Evolutionary conservation across 2,888 invertebrate species (phyloP).

Genomic region (Phyto melanocephala): DNA sequence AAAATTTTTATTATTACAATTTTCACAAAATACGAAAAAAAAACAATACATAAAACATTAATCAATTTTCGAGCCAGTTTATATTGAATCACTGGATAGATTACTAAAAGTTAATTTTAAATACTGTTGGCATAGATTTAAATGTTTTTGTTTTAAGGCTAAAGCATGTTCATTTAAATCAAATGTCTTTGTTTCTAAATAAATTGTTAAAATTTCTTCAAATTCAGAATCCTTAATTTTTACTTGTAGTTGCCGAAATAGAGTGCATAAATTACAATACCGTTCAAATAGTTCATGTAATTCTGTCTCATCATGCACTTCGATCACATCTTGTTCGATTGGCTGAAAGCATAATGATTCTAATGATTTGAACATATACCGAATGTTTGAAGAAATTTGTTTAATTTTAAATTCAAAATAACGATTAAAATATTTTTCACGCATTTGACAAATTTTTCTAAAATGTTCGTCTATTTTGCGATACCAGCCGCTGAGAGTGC

Average conservation of each 20-base stretch:
- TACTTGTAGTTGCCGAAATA: conserved; percentile 4
- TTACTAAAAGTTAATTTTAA: conserved; percentile 13
- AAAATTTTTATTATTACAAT: no score
- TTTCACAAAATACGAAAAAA: not conserved
- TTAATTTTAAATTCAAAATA: conserved; percentile 28
- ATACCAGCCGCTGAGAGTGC: conserved; percentile 33
- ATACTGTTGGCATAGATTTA: conserved; percentile 12
- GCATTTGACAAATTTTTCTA: not conserved
- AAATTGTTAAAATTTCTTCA: conserved; percentile 16
- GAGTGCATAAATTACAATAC: not conserved
- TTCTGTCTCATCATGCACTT: not conserved
- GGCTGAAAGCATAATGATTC: not conserved
- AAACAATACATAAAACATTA: not conserved
- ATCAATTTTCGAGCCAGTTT: not conserved
- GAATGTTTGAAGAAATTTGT: not conserved
- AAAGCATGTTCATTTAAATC: conserved; percentile 21
- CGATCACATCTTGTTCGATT: not conserved
- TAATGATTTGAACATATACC: not conserved
- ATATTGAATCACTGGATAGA: not conserved
- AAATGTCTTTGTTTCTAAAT: conserved; percentile 28
- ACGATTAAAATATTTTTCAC: conserved; percentile 35
- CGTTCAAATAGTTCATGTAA: conserved; percentile 19
- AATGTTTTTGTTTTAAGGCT: conserved; percentile 24
- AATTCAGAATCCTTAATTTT: not conserved
- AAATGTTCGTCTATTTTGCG: conserved; percentile 37